Evolutionary conservation across 2,113 vertebrate species (phyloP).

Genomic region (Solea solea): DNA sequence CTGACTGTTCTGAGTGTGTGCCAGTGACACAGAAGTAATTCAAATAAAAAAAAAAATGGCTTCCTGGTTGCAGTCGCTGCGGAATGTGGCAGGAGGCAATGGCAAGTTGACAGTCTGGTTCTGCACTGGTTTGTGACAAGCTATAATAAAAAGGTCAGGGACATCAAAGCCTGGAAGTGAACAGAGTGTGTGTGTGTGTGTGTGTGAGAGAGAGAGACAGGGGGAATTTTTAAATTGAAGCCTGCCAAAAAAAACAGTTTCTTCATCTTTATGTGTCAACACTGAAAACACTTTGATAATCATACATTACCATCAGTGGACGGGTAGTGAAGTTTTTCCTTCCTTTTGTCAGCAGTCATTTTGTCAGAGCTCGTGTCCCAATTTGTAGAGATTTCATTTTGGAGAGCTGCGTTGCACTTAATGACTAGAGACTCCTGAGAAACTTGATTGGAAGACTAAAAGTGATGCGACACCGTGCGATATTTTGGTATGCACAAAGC

Average conservation of each 20-base stretch:
- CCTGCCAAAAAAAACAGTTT: slow-evolving; percentile 24
- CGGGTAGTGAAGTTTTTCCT: neutral
- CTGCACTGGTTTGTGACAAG: slow-evolving; percentile 60
- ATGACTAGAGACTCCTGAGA: slow-evolving; percentile 44
- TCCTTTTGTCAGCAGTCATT: slow-evolving; percentile 3
- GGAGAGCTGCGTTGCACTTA: slow-evolving; percentile 1
- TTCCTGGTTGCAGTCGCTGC: slow-evolving; percentile 30
- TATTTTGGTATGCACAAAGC: slow-evolving; percentile 18
- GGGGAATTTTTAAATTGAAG: slow-evolving; percentile 25
- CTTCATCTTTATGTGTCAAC: slow-evolving; percentile 29
- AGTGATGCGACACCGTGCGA: slow-evolving; percentile 24
- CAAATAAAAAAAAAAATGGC: slow-evolving; percentile 19
- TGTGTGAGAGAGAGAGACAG: slow-evolving; percentile 11
- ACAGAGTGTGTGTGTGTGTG: slow-evolving; percentile 38
- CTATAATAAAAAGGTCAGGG: slow-evolving; percentile 71
- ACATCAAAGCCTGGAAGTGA: slow-evolving; percentile 73
- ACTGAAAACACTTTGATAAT: slow-evolving; percentile 24
- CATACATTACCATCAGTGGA: neutral
- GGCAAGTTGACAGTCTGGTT: slow-evolving; percentile 77
- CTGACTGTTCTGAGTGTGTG: slow-evolving; percentile 16
- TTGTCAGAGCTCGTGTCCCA: slow-evolving; percentile 10
- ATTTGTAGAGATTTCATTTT: slow-evolving; percentile 19
- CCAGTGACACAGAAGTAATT: slow-evolving; percentile 48
- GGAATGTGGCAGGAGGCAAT: slow-evolving; percentile 60
- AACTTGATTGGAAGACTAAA: slow-evolving; percentile 49